Conservation (phyloP, 37 sponge, comb jelly and placozoan genomes). For the Axinella damicornis region DNA sequence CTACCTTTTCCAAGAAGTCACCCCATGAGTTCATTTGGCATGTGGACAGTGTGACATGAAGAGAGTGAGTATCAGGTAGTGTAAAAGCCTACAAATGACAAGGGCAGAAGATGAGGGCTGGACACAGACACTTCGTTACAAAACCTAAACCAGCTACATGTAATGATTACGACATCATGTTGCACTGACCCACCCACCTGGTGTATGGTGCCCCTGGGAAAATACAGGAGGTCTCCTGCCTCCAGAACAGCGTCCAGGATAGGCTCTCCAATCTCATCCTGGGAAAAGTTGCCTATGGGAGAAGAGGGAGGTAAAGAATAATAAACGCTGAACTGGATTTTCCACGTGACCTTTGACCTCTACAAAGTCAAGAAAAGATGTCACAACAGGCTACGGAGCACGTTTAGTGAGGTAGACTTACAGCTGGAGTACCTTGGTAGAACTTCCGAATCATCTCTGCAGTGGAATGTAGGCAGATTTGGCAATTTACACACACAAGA, state of each 20-base stretch:
- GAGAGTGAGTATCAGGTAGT: slow-evolving; percentile 85
- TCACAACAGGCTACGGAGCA: no score
- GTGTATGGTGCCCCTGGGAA: slow-evolving; percentile 95
- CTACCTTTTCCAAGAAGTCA: slow-evolving; percentile 85
- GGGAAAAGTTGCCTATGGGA: slow-evolving; percentile 73
- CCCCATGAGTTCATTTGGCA: slow-evolving; percentile 95
- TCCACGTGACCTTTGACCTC: no score
- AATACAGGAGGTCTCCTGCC: slow-evolving; percentile 96
- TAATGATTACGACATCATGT: not conserved
- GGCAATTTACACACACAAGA: no score
- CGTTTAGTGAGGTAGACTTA: slow-evolving; percentile 20
- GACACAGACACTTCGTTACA: not conserved
- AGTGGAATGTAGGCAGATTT: not conserved
- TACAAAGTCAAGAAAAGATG: no score
- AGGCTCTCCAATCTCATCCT: slow-evolving; percentile 80
- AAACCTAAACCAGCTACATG: not conserved
- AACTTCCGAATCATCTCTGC: slow-evolving; percentile 40
- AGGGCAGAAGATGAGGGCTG: not conserved
- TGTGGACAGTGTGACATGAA: slow-evolving; percentile 94
- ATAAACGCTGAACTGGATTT: no score
- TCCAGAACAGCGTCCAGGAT: slow-evolving; percentile 87
- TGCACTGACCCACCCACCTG: slow-evolving; percentile 80
- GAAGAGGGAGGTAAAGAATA: not conserved
- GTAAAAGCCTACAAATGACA: slow-evolving; percentile 67
- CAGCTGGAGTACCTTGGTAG: slow-evolving; percentile 71